Evolutionary conservation across 2,888 invertebrate genomes (phyloP), one percentile per base, ranked within the genome.

Genomic region (Drosophila lacicola): DNA sequence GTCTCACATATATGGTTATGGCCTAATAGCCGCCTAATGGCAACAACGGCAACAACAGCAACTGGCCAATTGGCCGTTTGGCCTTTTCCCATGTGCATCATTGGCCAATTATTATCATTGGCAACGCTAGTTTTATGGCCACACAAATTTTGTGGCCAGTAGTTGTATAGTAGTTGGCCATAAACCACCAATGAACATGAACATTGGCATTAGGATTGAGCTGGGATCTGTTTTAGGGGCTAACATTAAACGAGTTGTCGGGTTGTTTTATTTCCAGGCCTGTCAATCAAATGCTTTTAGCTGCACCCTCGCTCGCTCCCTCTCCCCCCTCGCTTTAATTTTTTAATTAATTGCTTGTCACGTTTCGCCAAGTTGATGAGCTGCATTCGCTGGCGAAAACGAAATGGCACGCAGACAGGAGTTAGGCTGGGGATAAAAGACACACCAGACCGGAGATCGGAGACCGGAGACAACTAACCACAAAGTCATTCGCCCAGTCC

Each of bases 341-440:
- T 85, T 85, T 85, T 88, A 85, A 85, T 85, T 87, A 85, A 85
- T 85, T 85, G 85, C 89, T 81, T 77, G 85, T 88, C 85, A 85
- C 85, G 85, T 81, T 74, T 68, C 58, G 64, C 73, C 66, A 62
- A 68, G 58, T 79, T 74, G 79, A 79, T 68, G 80, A 61, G 75
- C 65, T 62, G 69, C 78, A 72, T 72, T 69, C 67, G 51, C 62
- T 51, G 49, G 75, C 64, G 75, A 72, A 80, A 83, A 80, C 74
- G 80, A 83, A 83, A 85, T 88, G 83, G 80, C 82, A 82, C 66
- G 72, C 64, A 50, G 42, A 33, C 42, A 9, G 19, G 19, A 33
- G 39, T n/a, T 8, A 17, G 47, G 10, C 14, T 45, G 36, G 44
- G 4, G 36, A 33, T 1, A 34, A 3, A 34, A 14, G 4, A 19